Percentiles rank a stretch among this genome's conserved stretches.
Conservation (phyloP, 2,888 invertebrate species). For the Eupithecia abbreviata region DNA sequence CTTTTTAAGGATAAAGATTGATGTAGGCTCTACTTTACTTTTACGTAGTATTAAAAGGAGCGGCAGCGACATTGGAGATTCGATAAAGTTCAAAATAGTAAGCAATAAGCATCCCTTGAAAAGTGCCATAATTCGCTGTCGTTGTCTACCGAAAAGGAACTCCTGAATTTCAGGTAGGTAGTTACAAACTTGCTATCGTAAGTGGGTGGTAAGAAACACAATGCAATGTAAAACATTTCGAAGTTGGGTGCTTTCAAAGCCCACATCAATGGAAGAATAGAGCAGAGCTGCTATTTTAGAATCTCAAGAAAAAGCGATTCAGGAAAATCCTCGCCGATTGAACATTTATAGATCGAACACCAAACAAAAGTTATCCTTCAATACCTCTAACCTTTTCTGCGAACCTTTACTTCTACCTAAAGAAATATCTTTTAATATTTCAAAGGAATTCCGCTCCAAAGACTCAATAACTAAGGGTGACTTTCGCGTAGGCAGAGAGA, state of each 20-base stretch:
- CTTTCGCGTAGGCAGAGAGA: slow-evolving; percentile 25
- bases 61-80: no score
- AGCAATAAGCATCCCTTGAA: no score
- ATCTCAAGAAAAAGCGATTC: slow-evolving; percentile 40
- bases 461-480: slow-evolving; percentile 19
- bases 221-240: not conserved
- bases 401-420: slow-evolving; percentile 41
- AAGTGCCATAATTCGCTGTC: no score
- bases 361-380: slow-evolving; percentile 49
- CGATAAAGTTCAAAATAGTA: no score
- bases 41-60: no score
- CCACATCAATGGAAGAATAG: not conserved
- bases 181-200: not conserved
- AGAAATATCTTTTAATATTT: not conserved
- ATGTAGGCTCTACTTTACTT: no score
- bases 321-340: slow-evolving; percentile 40
- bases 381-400: slow-evolving; percentile 41
- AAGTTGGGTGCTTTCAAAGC: not conserved
- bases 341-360: slow-evolving; percentile 44
- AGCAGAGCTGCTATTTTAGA: slow-evolving; percentile 22
- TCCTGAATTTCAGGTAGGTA: not conserved
- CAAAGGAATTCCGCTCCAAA: slow-evolving; percentile 10
- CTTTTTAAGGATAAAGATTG: no score
- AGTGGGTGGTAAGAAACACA: not conserved
- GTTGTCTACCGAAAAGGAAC: no score